phyloP scores from a whole-genome alignment of 92 coral and sea anemone genomes.

The Epizoanthus rinbou region DNA sequence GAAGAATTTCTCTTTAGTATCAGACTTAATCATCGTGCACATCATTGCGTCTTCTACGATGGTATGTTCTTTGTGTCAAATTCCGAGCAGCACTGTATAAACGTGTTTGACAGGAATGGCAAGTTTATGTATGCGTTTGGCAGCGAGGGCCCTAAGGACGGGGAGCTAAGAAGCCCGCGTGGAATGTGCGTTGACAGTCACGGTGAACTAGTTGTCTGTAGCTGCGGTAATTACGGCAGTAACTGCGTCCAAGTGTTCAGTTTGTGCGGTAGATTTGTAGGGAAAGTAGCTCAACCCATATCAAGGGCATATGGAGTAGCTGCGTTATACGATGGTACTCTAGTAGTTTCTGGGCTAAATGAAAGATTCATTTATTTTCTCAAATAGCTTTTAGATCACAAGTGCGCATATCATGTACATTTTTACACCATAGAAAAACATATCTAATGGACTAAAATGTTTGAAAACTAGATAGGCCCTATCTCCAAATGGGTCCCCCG shows the following conservation, averaged over 20 bases:
- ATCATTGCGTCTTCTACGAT: too few relatives aligned
- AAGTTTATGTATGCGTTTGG: neutral
- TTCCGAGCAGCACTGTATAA: neutral
- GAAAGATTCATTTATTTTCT: neutral
- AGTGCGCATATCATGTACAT: too few relatives aligned
- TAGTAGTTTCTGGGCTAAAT: neutral
- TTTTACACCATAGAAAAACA: too few relatives aligned
- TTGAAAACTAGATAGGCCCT: too few relatives aligned
- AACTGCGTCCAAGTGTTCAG: neutral
- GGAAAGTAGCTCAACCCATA: neutral
- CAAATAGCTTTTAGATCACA: neutral
- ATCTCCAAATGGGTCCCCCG: too few relatives aligned
- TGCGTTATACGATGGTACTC: neutral
- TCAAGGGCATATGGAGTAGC: neutral
- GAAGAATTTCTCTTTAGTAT: too few relatives aligned
- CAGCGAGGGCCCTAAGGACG: neutral
- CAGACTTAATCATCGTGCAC: too few relatives aligned
- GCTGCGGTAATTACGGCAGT: neutral
- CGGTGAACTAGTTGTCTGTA: neutral
- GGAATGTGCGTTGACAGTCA: slow-evolving; percentile 7
- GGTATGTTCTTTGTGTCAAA: too few relatives aligned
- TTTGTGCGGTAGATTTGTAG: slow-evolving; percentile 2
- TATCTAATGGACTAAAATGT: too few relatives aligned
- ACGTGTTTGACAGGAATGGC: slow-evolving; percentile 2
- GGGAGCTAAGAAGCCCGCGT: neutral